Percentiles rank a stretch among this genome's conserved stretches.
Evolutionary conservation across 2,797 vertebrate genomes (phyloP).

Genomic region (Epinephelus coioides): DNA sequence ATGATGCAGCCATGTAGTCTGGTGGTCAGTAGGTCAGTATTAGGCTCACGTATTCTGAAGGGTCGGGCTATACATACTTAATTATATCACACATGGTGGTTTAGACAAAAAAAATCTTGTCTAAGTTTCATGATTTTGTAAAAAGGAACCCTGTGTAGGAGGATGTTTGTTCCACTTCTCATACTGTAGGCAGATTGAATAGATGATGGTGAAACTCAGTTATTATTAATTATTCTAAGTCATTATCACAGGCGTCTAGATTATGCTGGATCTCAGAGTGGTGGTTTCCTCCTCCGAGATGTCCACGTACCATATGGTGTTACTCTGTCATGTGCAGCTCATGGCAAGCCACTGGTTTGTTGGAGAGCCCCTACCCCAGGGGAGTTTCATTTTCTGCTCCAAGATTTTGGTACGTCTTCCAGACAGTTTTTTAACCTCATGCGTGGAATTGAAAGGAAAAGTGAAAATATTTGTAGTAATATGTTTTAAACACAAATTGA

Average conservation of each 20-base stretch:
- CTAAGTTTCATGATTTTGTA: neutral
- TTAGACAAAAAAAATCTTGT: neutral
- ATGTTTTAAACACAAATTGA: neutral
- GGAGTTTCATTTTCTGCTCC: conserved; percentile 36
- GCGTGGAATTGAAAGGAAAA: neutral
- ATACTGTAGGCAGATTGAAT: neutral
- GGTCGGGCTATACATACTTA: conserved; percentile 17
- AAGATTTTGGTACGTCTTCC: conserved; percentile 10
- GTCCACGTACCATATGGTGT: conserved; percentile 68
- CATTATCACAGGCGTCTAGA: conserved; percentile 14
- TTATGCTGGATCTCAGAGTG: conserved; percentile 34
- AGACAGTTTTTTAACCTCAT: neutral
- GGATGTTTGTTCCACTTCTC: conserved; percentile 1
- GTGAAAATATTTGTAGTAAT: neutral
- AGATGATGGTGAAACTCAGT: neutral
- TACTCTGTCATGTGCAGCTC: conserved; percentile 45
- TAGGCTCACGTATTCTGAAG: conserved; percentile 21
- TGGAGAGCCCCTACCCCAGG: conserved; percentile 16
- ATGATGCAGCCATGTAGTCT: neutral
- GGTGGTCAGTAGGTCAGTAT: conserved; percentile 45
- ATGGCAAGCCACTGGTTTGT: conserved; percentile 33
- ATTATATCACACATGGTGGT: conserved; percentile 15
- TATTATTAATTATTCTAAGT: conserved; percentile 12
- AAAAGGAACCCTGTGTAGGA: neutral
- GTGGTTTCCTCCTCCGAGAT: conserved; percentile 34